Evolutionary conservation across 2,797 vertebrate genomes (phyloP), one percentile per base, ranked within the genome.

Genomic region (Fundulus diaphanus): DNA sequence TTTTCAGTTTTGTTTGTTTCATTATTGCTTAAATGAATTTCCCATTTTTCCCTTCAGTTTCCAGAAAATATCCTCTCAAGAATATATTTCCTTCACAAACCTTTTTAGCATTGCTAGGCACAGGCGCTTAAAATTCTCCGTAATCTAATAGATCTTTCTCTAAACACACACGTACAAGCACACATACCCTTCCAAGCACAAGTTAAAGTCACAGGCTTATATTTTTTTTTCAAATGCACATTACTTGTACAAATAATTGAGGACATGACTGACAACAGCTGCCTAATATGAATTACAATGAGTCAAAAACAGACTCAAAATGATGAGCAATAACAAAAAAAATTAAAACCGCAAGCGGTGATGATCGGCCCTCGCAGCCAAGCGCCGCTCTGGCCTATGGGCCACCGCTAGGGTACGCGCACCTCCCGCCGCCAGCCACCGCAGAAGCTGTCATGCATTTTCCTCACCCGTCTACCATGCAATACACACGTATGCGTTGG

Each of bases 21-120:
- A 90, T 92, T 94, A 94, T 94, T 94, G 94, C 94, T 93, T 90
- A 75, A 90, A 76, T 67, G 82, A 92, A 86, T 85, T 75, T 73
- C 51, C 78, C 76, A 78, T 82, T 81, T 80, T 85, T 52, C n/a
- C 70, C 48, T 65, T 68, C 42, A 81, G 59, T 67, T 33, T 20
- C 87, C 78, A 85, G 69, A 92, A 92, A 92, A 92, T 86, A 85
- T 88, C 63, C 67, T 85, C 78, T 85, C 72, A 72, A 78, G 85
- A 89, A 89, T 83, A 81, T 22, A 72, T 68, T 51, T 83, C 70
- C 66, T 70, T 82, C 68, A 79, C 31, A 83, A 87, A 83, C 57
- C 74, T 65, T 74, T 61, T 51, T 83, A 76, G 88, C 70, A 46
- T 78, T 70, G 70, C 88, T 86, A 91, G 91, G 88, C 92, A 91